Conservation (phyloP, 2,113 vertebrate species). For the Hippopotamus amphibius region DNA sequence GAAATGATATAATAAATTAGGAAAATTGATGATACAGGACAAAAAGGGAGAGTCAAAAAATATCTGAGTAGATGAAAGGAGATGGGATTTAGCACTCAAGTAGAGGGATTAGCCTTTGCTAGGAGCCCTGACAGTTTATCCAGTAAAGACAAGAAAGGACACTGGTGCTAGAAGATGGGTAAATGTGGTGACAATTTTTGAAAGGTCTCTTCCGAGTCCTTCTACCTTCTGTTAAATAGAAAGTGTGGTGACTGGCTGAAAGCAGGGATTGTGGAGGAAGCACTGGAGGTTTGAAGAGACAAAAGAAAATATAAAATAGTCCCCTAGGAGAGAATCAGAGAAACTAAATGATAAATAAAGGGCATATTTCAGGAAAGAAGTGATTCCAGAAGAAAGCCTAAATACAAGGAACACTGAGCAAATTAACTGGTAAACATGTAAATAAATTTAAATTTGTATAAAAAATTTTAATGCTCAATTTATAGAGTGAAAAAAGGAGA, state of each 20-base stretch:
- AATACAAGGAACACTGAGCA: background rate
- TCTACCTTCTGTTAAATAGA: background rate
- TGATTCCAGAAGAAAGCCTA: background rate
- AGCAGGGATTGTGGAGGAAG: background rate
- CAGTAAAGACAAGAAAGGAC: background rate
- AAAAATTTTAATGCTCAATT: background rate
- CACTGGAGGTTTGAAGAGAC: background rate
- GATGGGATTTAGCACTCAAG: background rate
- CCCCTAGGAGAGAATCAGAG: background rate
- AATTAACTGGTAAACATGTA: background rate
- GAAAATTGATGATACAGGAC: background rate
- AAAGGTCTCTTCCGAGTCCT: background rate
- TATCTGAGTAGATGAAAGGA: background rate
- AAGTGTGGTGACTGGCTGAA: background rate
- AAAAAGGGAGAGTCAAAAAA: background rate
- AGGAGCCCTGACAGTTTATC: background rate
- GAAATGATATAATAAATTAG: slow-evolving; percentile 32
- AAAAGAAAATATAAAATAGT: slow-evolving; percentile 9
- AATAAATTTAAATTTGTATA: slow-evolving; percentile 5
- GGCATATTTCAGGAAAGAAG: slow-evolving; percentile 31
- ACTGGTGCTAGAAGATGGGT: background rate
- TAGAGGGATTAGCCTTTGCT: background rate
- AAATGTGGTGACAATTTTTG: background rate
- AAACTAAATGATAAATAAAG: background rate
- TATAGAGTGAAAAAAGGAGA: background rate